A percentile compares a stretch with the other conserved stretches of the same genome.
Evolutionary conservation across 2,888 invertebrate genomes (phyloP).

Genomic region (Agapostemon virescens): DNA sequence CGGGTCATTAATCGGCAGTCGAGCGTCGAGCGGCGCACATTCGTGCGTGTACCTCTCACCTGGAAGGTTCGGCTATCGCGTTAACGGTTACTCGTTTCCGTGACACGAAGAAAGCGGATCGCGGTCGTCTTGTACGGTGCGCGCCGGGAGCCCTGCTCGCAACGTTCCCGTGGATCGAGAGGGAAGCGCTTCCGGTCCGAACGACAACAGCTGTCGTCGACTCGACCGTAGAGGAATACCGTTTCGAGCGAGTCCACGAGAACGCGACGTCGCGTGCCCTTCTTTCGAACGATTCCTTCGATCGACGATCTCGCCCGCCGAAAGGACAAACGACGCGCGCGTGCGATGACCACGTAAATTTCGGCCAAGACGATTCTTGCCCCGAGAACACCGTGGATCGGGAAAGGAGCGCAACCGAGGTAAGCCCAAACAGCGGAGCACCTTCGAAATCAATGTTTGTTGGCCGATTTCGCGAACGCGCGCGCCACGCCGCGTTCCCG

Average conservation of each 20-base stretch:
- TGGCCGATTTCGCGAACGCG: neutral
- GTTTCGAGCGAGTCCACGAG: neutral
- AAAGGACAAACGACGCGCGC: neutral
- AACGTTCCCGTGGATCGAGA: slow-evolving; percentile 32
- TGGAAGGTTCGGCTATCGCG: slow-evolving; percentile 53
- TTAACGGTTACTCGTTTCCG: slow-evolving; percentile 66
- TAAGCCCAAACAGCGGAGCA: slow-evolving; percentile 15
- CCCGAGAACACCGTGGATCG: neutral
- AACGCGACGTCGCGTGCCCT: slow-evolving; percentile 16
- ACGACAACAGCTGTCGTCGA: slow-evolving; percentile 59
- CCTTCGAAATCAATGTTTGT: neutral
- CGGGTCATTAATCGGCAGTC: slow-evolving; percentile 67
- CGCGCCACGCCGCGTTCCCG: slow-evolving; percentile 45
- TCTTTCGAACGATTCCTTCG: neutral
- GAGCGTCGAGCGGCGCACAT: slow-evolving; percentile 48
- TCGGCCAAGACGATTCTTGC: neutral
- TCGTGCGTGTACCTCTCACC: slow-evolving; percentile 55
- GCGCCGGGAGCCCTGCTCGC: neutral
- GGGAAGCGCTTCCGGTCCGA: slow-evolving; percentile 57
- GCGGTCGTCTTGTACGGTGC: slow-evolving; percentile 8
- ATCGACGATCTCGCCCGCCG: neutral
- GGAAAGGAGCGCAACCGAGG: neutral
- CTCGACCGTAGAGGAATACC: neutral
- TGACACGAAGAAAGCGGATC: slow-evolving; percentile 55
- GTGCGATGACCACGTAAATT: slow-evolving; percentile 20